Evolutionary conservation across 1,140 invertebrate species (phyloP).

Genomic region (Drosophila arizonae): DNA sequence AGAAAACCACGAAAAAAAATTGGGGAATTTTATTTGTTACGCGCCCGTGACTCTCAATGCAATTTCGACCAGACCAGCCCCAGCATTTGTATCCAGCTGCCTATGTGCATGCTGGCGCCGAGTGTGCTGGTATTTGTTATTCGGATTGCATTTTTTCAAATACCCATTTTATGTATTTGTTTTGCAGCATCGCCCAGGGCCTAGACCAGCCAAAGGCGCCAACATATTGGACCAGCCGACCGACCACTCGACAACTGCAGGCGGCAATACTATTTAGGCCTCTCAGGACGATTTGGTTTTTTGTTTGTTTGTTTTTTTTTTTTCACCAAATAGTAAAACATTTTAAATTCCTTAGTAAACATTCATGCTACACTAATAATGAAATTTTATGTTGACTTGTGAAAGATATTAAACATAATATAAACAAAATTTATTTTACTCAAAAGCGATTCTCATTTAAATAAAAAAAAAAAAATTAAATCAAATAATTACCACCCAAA

Average conservation of each 20-base stretch:
- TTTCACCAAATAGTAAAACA: too few relatives aligned
- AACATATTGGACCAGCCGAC: constrained; percentile 56
- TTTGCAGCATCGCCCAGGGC: constrained; percentile 20
- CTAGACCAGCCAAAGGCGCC: constrained; percentile 28
- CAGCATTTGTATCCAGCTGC: constrained; percentile 42
- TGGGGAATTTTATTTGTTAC: constrained; percentile 75
- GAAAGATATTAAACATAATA: too few relatives aligned
- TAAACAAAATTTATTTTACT: too few relatives aligned
- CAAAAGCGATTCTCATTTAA: too few relatives aligned
- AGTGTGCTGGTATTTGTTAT: constrained; percentile 25
- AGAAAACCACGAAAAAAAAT: constrained; percentile 53
- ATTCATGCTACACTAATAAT: too few relatives aligned
- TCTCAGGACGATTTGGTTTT: neutral
- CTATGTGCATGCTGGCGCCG: neutral
- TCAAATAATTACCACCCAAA: too few relatives aligned
- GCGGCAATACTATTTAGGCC: constrained; percentile 61
- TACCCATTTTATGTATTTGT: constrained; percentile 42
- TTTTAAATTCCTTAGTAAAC: too few relatives aligned
- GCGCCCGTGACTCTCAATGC: constrained; percentile 73
- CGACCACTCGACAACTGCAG: constrained; percentile 42
- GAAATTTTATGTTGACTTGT: too few relatives aligned
- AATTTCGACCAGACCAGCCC: constrained; percentile 47
- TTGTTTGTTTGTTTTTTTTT: too few relatives aligned
- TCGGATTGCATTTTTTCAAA: constrained; percentile 33
- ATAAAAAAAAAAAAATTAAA: too few relatives aligned